A percentile compares a stretch with the other conserved stretches of the same genome.
Conservation (phyloP, 2,888 invertebrate genomes). For the Plebejus melissa region DNA sequence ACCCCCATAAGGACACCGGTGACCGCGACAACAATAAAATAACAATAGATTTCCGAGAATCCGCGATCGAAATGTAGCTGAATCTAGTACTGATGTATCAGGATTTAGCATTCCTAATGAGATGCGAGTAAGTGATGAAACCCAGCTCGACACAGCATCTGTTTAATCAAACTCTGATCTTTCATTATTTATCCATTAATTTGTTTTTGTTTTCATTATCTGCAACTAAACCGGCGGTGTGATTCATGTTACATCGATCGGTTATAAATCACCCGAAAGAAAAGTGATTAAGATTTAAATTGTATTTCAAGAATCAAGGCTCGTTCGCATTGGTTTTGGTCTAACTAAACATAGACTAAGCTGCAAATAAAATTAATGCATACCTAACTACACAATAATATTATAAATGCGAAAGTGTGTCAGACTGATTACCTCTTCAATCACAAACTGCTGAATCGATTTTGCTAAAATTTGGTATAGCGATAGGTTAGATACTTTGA, state of each 20-base stretch:
- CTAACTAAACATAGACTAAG: neutral
- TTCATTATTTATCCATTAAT: constrained; percentile 65
- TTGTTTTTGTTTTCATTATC: constrained; percentile 37
- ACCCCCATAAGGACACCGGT: too few species aligned
- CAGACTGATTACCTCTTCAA: too few species aligned
- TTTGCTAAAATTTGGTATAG: too few species aligned
- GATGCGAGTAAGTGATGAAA: constrained; percentile 63
- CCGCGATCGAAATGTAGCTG: too few species aligned
- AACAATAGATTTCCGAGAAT: too few species aligned
- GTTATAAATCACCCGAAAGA: neutral
- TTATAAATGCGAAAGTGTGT: neutral
- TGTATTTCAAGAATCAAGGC: neutral
- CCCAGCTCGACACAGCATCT: constrained; percentile 63
- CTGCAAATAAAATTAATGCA: neutral
- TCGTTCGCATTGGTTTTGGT: neutral
- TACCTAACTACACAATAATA: too few species aligned
- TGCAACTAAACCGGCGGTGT: constrained; percentile 19
- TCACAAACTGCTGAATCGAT: too few species aligned
- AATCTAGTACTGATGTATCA: neutral
- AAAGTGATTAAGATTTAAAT: constrained; percentile 12
- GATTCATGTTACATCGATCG: constrained; percentile 18
- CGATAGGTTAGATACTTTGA: too few species aligned
- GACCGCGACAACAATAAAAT: too few species aligned
- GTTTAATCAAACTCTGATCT: constrained; percentile 64
- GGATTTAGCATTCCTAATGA: constrained; percentile 49